Conservation (phyloP, 2,888 invertebrate genomes). For the Dusona sp. region DNA sequence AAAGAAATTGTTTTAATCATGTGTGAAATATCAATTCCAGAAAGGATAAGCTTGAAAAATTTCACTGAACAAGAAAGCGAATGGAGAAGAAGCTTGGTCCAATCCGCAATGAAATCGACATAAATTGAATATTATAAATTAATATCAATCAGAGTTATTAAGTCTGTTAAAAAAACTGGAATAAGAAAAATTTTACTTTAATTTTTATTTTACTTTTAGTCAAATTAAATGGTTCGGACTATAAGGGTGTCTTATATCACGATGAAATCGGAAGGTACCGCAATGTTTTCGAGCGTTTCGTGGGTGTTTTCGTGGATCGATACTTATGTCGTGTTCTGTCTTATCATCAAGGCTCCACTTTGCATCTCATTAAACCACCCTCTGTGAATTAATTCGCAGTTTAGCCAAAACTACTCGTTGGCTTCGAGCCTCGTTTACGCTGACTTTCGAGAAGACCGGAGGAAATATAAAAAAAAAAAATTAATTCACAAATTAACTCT, state of each 20-base stretch:
- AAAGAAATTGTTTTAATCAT: neutral
- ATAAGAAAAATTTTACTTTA: neutral
- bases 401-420: constrained; percentile 28
- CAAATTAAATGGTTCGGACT: neutral
- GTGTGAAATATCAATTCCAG: neutral
- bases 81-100: neutral
- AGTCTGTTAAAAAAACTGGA: neutral
- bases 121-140: neutral
- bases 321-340: constrained; percentile 41
- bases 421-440: constrained; percentile 16
- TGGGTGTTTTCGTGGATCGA: constrained; percentile 29
- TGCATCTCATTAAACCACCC: constrained; percentile 62
- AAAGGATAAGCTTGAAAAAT: neutral
- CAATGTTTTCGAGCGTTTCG: constrained; percentile 2
- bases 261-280: neutral
- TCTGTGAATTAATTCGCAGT: constrained; percentile 26
- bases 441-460: neutral
- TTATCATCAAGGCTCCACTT: constrained; percentile 57
- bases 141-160: neutral
- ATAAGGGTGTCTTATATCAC: neutral
- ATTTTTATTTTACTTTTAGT: too few relatives aligned
- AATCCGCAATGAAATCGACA: neutral
- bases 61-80: neutral
- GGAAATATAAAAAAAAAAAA: constrained; percentile 20
- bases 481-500: neutral